Conservation (phyloP, 1,140 invertebrate genomes). For the Lithobius niger region DNA sequence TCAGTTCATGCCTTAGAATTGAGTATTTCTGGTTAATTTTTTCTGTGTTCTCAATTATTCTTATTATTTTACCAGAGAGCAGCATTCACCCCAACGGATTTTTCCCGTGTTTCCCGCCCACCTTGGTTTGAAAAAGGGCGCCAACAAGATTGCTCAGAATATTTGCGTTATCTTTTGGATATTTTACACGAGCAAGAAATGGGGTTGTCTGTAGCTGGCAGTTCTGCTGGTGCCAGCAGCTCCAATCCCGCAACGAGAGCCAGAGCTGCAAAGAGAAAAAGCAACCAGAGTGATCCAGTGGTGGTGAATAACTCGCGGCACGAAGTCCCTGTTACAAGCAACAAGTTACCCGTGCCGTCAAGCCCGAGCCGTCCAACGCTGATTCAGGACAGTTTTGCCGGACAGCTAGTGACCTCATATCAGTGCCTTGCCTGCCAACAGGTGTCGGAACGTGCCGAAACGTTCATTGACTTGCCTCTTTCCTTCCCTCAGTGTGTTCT, state of each 20-base stretch:
- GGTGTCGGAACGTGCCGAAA: neutral
- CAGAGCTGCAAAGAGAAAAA: too few species aligned
- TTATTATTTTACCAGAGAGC: conserved; percentile 23
- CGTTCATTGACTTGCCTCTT: conserved; percentile 61
- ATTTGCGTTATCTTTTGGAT: conserved; percentile 57
- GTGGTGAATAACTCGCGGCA: too few species aligned
- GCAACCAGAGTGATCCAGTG: too few species aligned
- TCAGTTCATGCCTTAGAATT: too few species aligned
- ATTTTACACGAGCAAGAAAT: conserved; percentile 52
- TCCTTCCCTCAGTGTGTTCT: conserved; percentile 66
- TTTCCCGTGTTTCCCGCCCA: conserved; percentile 50
- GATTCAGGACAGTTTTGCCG: conserved; percentile 56
- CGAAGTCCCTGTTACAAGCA: too few species aligned
- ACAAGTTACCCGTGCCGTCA: too few species aligned
- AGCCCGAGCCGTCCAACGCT: too few species aligned
- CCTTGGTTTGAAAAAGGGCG: conserved; percentile 56
- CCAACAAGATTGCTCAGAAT: conserved; percentile 80
- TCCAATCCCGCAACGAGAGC: too few species aligned
- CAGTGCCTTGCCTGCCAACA: conserved; percentile 21
- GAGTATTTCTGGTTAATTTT: too few species aligned
- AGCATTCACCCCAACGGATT: conserved; percentile 48
- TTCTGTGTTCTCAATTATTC: too few species aligned
- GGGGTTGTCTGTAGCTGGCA: neutral
- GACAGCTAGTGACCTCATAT: conserved; percentile 53
- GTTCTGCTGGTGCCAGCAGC: conserved; percentile 3